Conservation (phyloP, 2,797 vertebrate species). For the Neoniphon sammara region DNA sequence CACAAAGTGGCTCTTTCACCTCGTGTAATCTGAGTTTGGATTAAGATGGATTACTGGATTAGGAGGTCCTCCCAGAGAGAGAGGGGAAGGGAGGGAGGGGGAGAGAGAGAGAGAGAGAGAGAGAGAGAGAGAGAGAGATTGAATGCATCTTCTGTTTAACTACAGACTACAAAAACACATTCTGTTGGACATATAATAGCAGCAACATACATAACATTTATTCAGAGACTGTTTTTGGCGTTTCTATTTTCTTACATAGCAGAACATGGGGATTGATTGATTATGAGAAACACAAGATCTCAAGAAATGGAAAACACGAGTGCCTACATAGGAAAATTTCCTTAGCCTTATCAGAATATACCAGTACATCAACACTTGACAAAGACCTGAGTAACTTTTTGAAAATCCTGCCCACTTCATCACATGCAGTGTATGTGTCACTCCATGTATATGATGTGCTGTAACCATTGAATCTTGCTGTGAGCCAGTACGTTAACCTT, state of each 20-base stretch:
- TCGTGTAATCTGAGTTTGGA: conserved; percentile 78
- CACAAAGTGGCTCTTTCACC: conserved; percentile 79
- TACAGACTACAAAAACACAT: conserved; percentile 17
- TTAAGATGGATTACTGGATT: conserved; percentile 82
- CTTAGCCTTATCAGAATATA: background rate
- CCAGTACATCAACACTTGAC: too few species aligned
- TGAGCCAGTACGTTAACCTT: conserved; percentile 39
- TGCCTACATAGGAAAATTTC: too few species aligned
- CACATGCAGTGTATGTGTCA: background rate
- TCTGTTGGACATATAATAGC: conserved; percentile 39
- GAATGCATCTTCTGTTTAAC: conserved; percentile 47
- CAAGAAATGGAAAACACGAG: background rate
- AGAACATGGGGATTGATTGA: background rate
- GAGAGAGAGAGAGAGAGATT: conserved; percentile 29
- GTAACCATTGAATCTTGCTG: conserved; percentile 4
- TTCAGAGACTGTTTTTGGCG: conserved; percentile 33
- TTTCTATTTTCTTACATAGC: conserved; percentile 1
- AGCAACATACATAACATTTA: conserved; percentile 34
- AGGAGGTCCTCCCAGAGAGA: conserved; percentile 47
- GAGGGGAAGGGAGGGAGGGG: conserved; percentile 5
- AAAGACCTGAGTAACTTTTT: too few species aligned
- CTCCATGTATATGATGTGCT: conserved; percentile 12
- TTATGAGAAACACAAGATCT: background rate
- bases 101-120: conserved; percentile 17
- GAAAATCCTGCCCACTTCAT: background rate